Evolutionary conservation across 1,140 invertebrate genomes (phyloP).

Genomic region (Cotesia glomerata): DNA sequence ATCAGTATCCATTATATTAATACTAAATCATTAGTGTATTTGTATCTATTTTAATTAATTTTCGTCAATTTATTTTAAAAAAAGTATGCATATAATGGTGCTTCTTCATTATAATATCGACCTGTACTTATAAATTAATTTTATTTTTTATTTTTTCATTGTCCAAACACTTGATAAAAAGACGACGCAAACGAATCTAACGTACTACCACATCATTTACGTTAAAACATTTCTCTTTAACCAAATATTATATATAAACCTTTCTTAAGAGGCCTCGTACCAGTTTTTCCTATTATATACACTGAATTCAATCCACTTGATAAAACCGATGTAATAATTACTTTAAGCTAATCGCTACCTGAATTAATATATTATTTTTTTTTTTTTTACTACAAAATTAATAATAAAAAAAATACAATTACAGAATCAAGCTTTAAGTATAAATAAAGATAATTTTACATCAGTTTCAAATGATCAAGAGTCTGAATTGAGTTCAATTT

Average conservation of each 20-base stretch:
- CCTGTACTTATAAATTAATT: constrained; percentile 1
- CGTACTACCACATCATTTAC: constrained; percentile 45
- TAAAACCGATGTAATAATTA: constrained; percentile 20
- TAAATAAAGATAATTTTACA: not conserved
- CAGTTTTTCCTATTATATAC: constrained; percentile 41
- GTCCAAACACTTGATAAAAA: constrained; percentile 37
- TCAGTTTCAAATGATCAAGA: not conserved
- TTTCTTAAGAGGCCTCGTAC: constrained; percentile 39
- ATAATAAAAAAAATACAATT: not conserved
- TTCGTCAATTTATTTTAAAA: no score
- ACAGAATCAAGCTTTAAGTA: not conserved
- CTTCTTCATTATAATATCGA: not conserved
- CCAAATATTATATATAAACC: constrained; percentile 14
- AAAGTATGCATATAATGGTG: not conserved
- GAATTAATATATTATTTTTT: not conserved
- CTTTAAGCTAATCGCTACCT: constrained; percentile 6
- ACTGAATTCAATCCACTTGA: constrained; percentile 44
- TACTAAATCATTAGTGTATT: not conserved
- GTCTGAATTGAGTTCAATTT: constrained; percentile 31
- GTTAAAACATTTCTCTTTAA: constrained; percentile 20
- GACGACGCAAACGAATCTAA: constrained; percentile 44
- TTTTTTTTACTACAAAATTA: no score
- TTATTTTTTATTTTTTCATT: constrained; percentile 17
- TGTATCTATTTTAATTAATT: no score
- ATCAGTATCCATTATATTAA: not conserved